phyloP scores from a whole-genome alignment of 2,113 vertebrate species.

The Cyprinodon tularosa region DNA sequence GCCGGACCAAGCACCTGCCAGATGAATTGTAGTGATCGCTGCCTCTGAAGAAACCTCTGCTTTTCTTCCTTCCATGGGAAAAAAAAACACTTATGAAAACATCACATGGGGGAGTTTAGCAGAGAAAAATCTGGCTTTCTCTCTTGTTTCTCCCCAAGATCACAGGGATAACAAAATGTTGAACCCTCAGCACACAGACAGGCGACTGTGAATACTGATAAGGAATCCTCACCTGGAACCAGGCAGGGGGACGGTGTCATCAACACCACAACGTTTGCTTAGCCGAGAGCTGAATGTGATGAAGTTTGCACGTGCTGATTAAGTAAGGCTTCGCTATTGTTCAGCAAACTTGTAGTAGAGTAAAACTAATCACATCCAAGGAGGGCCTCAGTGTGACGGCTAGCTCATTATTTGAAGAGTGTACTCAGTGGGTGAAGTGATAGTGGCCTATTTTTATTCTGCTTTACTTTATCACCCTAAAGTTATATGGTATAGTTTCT shows the following conservation, averaged over 20 bases:
- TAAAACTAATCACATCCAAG: constrained; percentile 49
- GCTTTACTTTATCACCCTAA: not conserved
- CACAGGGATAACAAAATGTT: constrained; percentile 37
- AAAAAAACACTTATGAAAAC: constrained; percentile 26
- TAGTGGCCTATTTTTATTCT: not conserved
- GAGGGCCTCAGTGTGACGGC: constrained; percentile 8
- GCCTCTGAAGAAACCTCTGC: constrained; percentile 14
- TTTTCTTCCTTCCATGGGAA: constrained; percentile 1
- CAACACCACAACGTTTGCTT: constrained; percentile 56
- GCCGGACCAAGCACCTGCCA: constrained; percentile 73
- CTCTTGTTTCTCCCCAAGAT: constrained; percentile 28
- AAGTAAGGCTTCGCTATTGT: constrained; percentile 70
- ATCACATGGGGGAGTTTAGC: constrained; percentile 15
- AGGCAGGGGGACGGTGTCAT: constrained; percentile 32
- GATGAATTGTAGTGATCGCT: constrained; percentile 64
- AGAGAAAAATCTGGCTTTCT: constrained; percentile 24
- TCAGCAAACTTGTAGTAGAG: constrained; percentile 27
- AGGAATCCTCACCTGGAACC: constrained; percentile 28
- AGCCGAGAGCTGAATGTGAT: constrained; percentile 63
- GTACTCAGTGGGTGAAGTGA: not conserved
- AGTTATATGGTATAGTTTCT: not conserved
- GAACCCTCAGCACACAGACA: constrained; percentile 4
- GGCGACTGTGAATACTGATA: constrained; percentile 41
- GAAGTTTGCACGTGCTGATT: constrained; percentile 71
- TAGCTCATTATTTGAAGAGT: constrained; percentile 29